Percentiles rank a stretch among this genome's conserved stretches.
Conservation (phyloP, 2,797 vertebrate species). For the Pseudomugil tenellus region DNA sequence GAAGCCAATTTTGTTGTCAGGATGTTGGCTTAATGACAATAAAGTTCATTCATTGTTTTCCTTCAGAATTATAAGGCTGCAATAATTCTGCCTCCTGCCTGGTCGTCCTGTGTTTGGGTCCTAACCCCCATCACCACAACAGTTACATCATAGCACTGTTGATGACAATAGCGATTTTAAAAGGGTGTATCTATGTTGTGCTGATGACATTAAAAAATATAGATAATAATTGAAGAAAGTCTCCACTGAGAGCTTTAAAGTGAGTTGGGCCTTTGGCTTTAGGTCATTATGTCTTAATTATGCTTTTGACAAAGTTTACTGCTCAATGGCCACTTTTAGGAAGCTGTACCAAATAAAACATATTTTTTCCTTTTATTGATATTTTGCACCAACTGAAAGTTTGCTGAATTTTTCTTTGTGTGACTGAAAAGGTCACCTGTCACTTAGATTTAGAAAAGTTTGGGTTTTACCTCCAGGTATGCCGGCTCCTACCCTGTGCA, state of each 20-base stretch:
- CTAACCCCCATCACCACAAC: no score
- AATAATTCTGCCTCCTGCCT: no score
- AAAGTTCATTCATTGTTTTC: no score
- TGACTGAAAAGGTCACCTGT: conserved; percentile 13
- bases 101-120: no score
- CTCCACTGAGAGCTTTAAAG: neutral
- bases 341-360: neutral
- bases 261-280: neutral
- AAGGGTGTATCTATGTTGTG: neutral
- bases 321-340: neutral
- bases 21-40: no score
- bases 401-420: neutral
- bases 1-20: no score
- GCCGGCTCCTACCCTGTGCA: neutral
- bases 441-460: conserved; percentile 10
- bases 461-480: neutral
- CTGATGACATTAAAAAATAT: neutral
- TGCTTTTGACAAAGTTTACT: neutral
- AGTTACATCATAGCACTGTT: neutral
- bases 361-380: neutral
- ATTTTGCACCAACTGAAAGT: neutral
- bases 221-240: neutral
- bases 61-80: no score
- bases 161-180: neutral
- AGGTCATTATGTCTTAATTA: neutral